Conservation (phyloP, 2,888 invertebrate genomes). For the Drosophila siamana region DNA sequence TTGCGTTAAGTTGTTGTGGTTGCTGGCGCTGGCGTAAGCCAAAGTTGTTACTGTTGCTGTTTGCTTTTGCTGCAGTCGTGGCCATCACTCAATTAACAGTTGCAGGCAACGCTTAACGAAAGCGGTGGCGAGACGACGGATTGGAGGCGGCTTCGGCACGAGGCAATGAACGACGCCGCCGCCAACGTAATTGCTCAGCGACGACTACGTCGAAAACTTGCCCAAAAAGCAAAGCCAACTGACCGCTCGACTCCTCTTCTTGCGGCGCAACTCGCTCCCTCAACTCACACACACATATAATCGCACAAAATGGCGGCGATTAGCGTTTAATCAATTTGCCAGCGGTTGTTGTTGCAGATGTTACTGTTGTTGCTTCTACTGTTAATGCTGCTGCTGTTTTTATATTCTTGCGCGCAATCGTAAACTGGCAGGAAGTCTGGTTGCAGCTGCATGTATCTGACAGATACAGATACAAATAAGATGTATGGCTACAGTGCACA, state of each 20-base stretch:
- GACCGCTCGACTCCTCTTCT: conserved; percentile 20
- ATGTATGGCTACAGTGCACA: conserved; percentile 47
- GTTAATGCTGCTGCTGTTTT: conserved; percentile 25
- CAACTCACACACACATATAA: conserved; percentile 37
- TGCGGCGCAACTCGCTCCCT: not conserved
- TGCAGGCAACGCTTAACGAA: conserved; percentile 59
- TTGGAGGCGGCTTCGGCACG: conserved; percentile 22
- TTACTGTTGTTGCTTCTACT: conserved; percentile 4
- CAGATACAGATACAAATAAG: conserved; percentile 57
- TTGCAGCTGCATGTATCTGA: conserved; percentile 60
- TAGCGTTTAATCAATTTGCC: conserved; percentile 78
- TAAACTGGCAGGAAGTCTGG: conserved; percentile 81
- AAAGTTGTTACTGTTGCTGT: conserved; percentile 9
- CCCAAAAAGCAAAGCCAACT: conserved; percentile 50
- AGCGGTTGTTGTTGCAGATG: conserved; percentile 23
- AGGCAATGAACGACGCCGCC: conserved; percentile 73
- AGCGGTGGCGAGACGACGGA: too few relatives aligned
- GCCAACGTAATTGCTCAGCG: conserved; percentile 57
- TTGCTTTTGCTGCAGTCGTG: conserved; percentile 38
- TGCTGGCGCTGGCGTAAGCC: conserved; percentile 13
- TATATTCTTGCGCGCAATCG: conserved; percentile 65
- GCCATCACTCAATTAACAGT: conserved; percentile 72
- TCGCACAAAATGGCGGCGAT: conserved; percentile 75
- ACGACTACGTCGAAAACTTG: conserved; percentile 48
- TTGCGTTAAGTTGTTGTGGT: conserved; percentile 27